Evolutionary conservation across 2,888 invertebrate species (phyloP), one percentile per base, ranked within the genome.

Genomic region (Leucophenga maculata): DNA sequence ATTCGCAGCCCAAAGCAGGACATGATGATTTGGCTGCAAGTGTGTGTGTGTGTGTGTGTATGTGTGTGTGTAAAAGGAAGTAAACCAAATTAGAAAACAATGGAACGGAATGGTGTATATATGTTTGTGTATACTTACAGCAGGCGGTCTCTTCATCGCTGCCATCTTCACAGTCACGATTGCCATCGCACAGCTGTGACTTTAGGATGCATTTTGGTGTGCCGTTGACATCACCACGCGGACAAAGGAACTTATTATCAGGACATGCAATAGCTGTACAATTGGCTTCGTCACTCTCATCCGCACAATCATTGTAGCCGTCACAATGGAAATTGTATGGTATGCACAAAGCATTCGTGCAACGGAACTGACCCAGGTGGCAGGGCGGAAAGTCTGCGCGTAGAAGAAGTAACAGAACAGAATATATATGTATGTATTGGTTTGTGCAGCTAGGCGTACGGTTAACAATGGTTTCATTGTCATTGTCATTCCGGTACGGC

Each of bases 321-420:
- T 89, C 89, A 89, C 96, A 96, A 86, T 93, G 94, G 89, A 94
- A 96, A 64, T 93, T 92, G 65, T 92, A 91, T 0, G 97, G 98
- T 81, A 99, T 97, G 89, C 99, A 99, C 13, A 97, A 91, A 0
- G 95, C 94, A 89, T 97, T 97, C 76, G 94, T 93, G 89, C 98
- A 98, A 48, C 97, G 92, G 89, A 97, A 98, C 90, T 98, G 97
- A 1, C 95, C 95, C 78, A 93, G 93, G 86, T 95, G 94, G 87
- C 97, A 97, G 0, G 94, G 92, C 0, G 95, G 95, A 86, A 97
- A 97, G 89, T 93, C 96, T 96, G 89, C n/a, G 80, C 73, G 50
- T n/a, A n/a, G n/a, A n/a, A n/a, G n/a, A n/a, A 31, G 55, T 20
- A 55, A 1, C 3, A 59, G 13, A 59, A 16, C 6, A 50, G 52